A percentile compares a stretch with the other conserved stretches of the same genome.
phyloP scores from a whole-genome alignment of 1,140 invertebrate species.

The Pachypeltis micranthus region DNA sequence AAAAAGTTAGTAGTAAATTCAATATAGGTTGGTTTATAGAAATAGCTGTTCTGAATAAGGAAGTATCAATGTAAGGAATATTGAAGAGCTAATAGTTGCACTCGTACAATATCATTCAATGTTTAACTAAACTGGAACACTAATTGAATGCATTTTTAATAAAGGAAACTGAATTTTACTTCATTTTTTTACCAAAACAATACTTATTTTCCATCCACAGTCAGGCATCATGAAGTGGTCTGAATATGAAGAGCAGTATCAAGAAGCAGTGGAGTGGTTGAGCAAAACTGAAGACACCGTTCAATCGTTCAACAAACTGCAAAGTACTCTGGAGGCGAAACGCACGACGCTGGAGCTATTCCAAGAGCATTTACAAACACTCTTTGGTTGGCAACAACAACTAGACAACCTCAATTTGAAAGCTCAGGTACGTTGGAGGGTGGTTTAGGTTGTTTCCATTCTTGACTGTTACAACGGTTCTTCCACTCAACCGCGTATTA shows the following conservation, averaged over 20 bases:
- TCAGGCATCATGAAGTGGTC: constrained; percentile 83
- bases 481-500: background rate
- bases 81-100: too few species aligned
- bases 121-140: too few species aligned
- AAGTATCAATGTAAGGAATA: too few species aligned
- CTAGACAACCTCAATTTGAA: constrained; percentile 83
- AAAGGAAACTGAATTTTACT: too few species aligned
- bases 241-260: constrained; percentile 87
- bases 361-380: constrained; percentile 67
- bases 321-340: constrained; percentile 80
- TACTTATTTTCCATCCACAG: too few species aligned
- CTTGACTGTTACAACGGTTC: background rate
- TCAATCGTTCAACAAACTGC: constrained; percentile 80
- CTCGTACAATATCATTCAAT: too few species aligned
- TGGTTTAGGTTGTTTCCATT: background rate
- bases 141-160: too few species aligned
- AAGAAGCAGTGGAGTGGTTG: constrained; percentile 77
- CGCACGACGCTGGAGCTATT: constrained; percentile 79
- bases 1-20: constrained; percentile 42
- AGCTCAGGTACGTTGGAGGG: constrained; percentile 48
- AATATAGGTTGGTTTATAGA: background rate
- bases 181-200: too few species aligned
- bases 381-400: constrained; percentile 89
- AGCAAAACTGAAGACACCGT: constrained; percentile 74
- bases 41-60: background rate